A percentile compares a stretch with the other conserved stretches of the same genome.
These are phyloP conservation scores for Listronotus bonariensis DNA, from an alignment of 1,140 invertebrate species.

Conservation along the genomic window DNA sequence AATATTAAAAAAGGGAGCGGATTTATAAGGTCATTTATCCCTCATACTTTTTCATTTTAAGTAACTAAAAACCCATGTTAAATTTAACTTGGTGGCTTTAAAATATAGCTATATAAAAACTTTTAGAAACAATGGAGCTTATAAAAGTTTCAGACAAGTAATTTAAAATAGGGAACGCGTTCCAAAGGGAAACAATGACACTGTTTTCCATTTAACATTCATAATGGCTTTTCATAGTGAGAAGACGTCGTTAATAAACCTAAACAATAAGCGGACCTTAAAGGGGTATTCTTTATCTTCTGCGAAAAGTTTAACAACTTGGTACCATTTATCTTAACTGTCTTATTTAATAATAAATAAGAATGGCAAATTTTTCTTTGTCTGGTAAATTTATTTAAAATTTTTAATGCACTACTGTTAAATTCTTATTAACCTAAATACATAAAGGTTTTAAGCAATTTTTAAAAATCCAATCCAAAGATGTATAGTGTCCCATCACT, in stretches of 20 bases:
- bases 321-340: constrained; percentile 3
- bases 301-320: constrained; percentile 29
- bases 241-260: constrained; percentile 40
- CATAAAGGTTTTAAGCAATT: no score
- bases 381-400: no score
- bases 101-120: constrained; percentile 21
- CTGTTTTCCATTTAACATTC: constrained; percentile 40
- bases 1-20: no score
- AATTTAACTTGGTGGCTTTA: constrained; percentile 2
- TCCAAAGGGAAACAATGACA: constrained; percentile 42
- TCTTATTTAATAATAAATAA: constrained; percentile 7
- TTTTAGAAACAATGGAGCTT: constrained; percentile 35
- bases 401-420: no score
- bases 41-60: no score
- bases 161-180: constrained; percentile 40
- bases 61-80: constrained; percentile 1
- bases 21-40: no score
- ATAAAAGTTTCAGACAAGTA: constrained; percentile 43
- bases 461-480: no score
- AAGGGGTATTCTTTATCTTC: constrained; percentile 27
- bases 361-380: no score
- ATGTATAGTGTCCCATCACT: no score
- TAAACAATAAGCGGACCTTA: constrained; percentile 36
- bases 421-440: no score
- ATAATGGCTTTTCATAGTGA: constrained; percentile 37